These are phyloP conservation scores for Drosophila parthenogenetica DNA, from an alignment of 2,888 invertebrate genomes.

Conservation along the genomic window DNA sequence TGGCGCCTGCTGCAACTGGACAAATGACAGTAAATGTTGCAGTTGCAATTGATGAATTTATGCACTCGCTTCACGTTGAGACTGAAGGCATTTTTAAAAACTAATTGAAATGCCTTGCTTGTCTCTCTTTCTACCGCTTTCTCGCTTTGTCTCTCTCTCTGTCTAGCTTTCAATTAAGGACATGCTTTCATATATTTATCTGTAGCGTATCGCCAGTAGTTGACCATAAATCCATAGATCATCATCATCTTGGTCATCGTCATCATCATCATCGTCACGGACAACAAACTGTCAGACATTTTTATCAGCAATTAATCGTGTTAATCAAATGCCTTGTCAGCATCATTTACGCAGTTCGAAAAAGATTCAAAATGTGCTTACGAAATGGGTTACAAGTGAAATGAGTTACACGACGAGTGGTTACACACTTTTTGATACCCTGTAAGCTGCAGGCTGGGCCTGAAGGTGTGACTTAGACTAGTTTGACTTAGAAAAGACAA, in stretches of 20 bases:
- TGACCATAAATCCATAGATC: slow-evolving; percentile 46
- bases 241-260: not conserved
- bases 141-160: slow-evolving; percentile 1
- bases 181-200: slow-evolving; percentile 3
- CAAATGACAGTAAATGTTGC: slow-evolving; percentile 75
- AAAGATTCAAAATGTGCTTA: slow-evolving; percentile 58
- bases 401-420: slow-evolving; percentile 47
- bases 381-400: slow-evolving; percentile 64
- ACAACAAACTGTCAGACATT: slow-evolving; percentile 71
- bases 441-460: not conserved
- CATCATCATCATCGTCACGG: not conserved
- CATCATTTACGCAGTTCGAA: slow-evolving; percentile 75
- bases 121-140: not conserved
- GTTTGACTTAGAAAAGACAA: not conserved
- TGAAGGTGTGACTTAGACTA: not conserved
- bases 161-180: slow-evolving; percentile 23
- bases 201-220: slow-evolving; percentile 63
- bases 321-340: slow-evolving; percentile 84
- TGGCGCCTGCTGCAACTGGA: slow-evolving; percentile 60
- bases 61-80: slow-evolving; percentile 62
- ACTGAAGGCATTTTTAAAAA: slow-evolving; percentile 74
- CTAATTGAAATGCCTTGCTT: slow-evolving; percentile 65
- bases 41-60: slow-evolving; percentile 80
- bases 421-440: slow-evolving; percentile 49
- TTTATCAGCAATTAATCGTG: slow-evolving; percentile 84